Conservation (phyloP, 2,113 vertebrate species). For the Clarias gariepinus region DNA sequence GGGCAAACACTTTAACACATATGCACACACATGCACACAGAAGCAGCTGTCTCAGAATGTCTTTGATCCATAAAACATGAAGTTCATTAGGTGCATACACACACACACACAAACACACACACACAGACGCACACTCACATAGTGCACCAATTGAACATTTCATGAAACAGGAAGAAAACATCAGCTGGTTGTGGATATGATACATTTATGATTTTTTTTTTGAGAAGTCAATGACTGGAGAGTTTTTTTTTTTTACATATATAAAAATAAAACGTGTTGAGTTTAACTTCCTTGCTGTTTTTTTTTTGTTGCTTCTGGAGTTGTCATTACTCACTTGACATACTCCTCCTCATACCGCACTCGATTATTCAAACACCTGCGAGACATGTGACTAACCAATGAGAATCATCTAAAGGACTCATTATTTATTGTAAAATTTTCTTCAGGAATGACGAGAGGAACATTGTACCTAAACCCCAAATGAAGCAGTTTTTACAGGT, state of each 20-base stretch:
- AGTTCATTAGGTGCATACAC: slow-evolving; percentile 58
- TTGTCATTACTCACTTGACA: background rate
- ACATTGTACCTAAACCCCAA: background rate
- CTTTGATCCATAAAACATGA: slow-evolving; percentile 68
- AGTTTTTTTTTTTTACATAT: background rate
- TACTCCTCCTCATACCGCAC: background rate
- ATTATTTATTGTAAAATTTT: background rate
- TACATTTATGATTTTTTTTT: background rate
- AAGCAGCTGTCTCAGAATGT: slow-evolving; percentile 54
- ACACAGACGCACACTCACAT: slow-evolving; percentile 6
- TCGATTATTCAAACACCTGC: background rate
- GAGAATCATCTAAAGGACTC: background rate
- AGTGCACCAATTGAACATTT: slow-evolving; percentile 57
- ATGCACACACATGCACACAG: background rate
- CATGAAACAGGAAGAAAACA: slow-evolving; percentile 33
- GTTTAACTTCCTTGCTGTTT: background rate
- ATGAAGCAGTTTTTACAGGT: slow-evolving; percentile 7
- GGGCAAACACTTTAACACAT: slow-evolving; percentile 40
- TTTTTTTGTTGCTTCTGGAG: background rate
- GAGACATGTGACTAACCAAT: background rate
- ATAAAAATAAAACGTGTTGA: background rate
- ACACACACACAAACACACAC: slow-evolving; percentile 17
- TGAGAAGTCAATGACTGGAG: background rate
- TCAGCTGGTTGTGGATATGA: slow-evolving; percentile 13
- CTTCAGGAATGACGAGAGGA: background rate